These are phyloP conservation scores for Sesamia inferens DNA, from an alignment of 2,888 invertebrate genomes.

Conservation along the genomic window DNA sequence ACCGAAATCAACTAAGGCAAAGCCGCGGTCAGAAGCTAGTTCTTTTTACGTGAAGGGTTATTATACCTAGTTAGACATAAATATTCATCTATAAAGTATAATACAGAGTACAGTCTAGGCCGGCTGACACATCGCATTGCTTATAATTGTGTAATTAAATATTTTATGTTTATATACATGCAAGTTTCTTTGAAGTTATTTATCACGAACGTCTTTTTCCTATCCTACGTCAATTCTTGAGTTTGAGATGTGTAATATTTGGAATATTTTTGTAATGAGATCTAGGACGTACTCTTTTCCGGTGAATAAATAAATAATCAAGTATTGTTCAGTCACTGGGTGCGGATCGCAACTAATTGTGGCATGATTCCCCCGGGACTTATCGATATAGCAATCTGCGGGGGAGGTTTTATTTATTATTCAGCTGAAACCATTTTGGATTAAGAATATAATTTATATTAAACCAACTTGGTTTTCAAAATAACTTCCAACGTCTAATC, in stretches of 20 bases:
- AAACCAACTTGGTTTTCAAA: neutral
- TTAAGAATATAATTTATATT: conserved; percentile 8
- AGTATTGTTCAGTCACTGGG: neutral
- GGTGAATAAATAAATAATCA: conserved; percentile 6
- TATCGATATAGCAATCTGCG: conserved; percentile 38
- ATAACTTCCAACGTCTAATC: conserved; percentile 1
- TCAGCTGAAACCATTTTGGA: conserved; percentile 6
- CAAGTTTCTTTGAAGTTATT: conserved; percentile 4
- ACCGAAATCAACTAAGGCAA: neutral
- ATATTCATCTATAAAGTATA: no score
- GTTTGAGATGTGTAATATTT: conserved; percentile 4
- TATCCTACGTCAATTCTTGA: neutral
- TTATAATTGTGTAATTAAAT: conserved; percentile 36
- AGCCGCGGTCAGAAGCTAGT: neutral
- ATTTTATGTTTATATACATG: neutral
- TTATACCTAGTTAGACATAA: conserved; percentile 19
- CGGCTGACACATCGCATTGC: conserved; percentile 27
- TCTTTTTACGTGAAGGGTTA: conserved; percentile 3
- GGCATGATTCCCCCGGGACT: conserved; percentile 43
- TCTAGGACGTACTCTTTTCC: conserved; percentile 25
- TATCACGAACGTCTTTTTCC: conserved; percentile 15
- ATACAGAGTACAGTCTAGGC: conserved; percentile 13
- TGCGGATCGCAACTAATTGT: conserved; percentile 28
- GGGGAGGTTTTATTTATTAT: conserved; percentile 28
- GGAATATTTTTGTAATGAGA: neutral